Evolutionary conservation across 2,888 invertebrate species (phyloP), one percentile per base, ranked within the genome.

Genomic region (Ephialtes manifestator): DNA sequence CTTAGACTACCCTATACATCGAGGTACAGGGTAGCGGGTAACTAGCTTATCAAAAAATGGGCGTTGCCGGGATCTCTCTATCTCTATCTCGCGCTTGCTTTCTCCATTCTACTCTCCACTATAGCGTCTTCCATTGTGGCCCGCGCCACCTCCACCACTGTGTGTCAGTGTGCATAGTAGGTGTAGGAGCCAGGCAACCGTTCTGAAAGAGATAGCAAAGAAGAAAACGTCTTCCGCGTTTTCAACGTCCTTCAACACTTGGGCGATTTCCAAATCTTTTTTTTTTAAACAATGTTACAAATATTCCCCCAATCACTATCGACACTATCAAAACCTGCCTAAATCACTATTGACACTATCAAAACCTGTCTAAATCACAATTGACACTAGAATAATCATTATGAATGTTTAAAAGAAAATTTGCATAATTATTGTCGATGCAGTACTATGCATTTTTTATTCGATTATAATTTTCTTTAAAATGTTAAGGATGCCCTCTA

Each of bases 11-110:
- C 87, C 87, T 88, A 83, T 70, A 88, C 88, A 85, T 87, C 87
- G 87, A 83, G 87, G 86, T 89, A 84, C 89, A 89, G 90, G 91
- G 91, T 91, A 92, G 91, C 90, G 92, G 92, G 93, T 93, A 94
- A 94, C 94, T 94, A 94, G 94, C 94, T 94, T 94, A 94, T 94
- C 94, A 94, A 94, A 94, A 94, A 94, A 94, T 94, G 94, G 94
- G 94, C 94, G 94, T 94, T 94, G 93, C 94, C 93, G 89, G 91
- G 91, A 60, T 92, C 88, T 90, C 90, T 91, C 91, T 89, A 89
- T 90, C 90, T 89, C 91, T 88, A 87, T 92, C 89, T 24, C 81
- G 72, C 78, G 72, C 70, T 87, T 86, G 80, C 88, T 87, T 87
- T 76, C 88, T 76, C 87, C 67, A 15, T 18, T 28, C 48, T 46